Base-by-base conservation (phyloP, 2,797 vertebrate genomes). In the Chromobotia macracanthus region DNA sequence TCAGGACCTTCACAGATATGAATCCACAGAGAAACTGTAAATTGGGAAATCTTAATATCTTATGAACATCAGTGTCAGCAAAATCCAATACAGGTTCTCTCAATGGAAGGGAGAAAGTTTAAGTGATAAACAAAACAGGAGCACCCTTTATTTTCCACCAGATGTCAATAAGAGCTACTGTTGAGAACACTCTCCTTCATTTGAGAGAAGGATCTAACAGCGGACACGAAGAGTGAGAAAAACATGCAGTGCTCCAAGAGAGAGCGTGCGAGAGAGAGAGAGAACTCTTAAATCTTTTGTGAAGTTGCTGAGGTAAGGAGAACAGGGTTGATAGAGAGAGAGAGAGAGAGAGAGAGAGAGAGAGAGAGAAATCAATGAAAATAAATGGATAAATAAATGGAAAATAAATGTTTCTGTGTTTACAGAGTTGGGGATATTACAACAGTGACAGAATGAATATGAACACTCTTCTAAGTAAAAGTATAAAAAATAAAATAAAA, bases 301-400 rank as follows among this genome's bases (percentile, higher is more conserved):
- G 58, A 84, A 79, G 72, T 77, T 85, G 84, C 87, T 86, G 87
- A 87, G 83, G 74, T 85, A 61, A 78, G 84, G 66, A 65, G 82
- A 86, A 82, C 63, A 55, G 67, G 56, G 61, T 44, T 53, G 75
- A 81, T 77, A 73, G 53, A 80, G 48, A 10, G 48, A 21, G 50
- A 51, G 28, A 56, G n/a, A n/a, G n/a, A n/a, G n/a, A n/a, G n/a
- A n/a, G n/a, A n/a, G n/a, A n/a, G n/a, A n/a, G n/a, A n/a, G n/a
- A n/a, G n/a, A n/a, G n/a, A n/a, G n/a, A n/a, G n/a, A n/a, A n/a
- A n/a, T n/a, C n/a, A n/a, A n/a, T n/a, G n/a, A n/a, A n/a, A n/a
- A n/a, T n/a, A n/a, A n/a, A n/a, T n/a, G n/a, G n/a, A n/a, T n/a
- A n/a, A n/a, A n/a, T n/a, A n/a, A n/a, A n/a, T n/a, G n/a, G n/a